phyloP scores from a whole-genome alignment of 1,140 invertebrate species.

The Marisa cornuarietis region DNA sequence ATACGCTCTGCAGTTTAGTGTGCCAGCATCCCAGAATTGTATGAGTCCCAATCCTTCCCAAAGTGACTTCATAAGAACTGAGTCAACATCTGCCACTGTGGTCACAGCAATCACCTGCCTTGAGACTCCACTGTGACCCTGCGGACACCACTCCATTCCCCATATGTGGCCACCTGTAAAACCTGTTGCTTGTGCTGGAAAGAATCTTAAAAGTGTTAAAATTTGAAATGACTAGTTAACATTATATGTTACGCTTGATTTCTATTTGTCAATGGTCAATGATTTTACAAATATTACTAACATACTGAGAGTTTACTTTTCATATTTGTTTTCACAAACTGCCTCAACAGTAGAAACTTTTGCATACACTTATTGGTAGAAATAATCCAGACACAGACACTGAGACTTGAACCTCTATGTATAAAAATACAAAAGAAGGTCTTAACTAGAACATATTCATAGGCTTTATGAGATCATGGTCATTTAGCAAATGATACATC shows the following conservation, averaged over 20 bases:
- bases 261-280: too few relatives aligned
- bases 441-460: too few relatives aligned
- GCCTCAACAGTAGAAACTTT: too few relatives aligned
- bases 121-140: neutral
- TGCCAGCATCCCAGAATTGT: constrained; percentile 17
- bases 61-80: neutral
- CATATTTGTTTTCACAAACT: too few relatives aligned
- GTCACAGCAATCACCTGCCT: constrained; percentile 3
- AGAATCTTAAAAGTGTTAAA: neutral
- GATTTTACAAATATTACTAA: too few relatives aligned
- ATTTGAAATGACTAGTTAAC: neutral
- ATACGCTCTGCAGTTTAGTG: constrained; percentile 7
- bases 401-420: neutral
- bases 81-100: neutral
- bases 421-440: too few relatives aligned
- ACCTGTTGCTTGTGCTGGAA: constrained; percentile 6
- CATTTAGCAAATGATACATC: too few relatives aligned
- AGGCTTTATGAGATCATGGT: too few relatives aligned
- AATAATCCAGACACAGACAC: too few relatives aligned
- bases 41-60: neutral
- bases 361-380: too few relatives aligned
- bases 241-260: too few relatives aligned
- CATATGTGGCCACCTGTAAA: constrained; percentile 3
- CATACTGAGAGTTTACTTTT: too few relatives aligned
- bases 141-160: constrained; percentile 16